These are phyloP conservation scores for Urocitellus parryii DNA, from an alignment of 2,113 vertebrate species.

Conservation along the genomic window DNA sequence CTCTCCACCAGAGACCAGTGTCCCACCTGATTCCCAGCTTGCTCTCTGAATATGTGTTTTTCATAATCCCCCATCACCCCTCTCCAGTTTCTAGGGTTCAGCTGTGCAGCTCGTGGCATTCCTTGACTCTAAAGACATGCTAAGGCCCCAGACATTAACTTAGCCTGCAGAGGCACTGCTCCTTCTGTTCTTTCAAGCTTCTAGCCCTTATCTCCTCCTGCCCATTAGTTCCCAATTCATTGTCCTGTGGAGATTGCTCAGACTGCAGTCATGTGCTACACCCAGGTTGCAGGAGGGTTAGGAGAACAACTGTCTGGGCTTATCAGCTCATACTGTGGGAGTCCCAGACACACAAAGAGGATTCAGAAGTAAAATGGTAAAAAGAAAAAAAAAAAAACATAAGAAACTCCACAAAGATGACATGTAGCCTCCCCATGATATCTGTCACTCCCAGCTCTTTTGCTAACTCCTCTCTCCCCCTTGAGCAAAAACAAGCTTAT, in stretches of 20 bases:
- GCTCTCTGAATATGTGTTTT: too few species aligned
- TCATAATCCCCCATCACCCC: too few species aligned
- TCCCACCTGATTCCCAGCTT: too few species aligned
- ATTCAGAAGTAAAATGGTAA: neutral
- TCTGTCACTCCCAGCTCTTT: neutral
- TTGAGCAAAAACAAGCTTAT: neutral
- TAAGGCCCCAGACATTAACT: neutral
- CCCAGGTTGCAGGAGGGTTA: neutral
- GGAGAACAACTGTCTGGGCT: neutral
- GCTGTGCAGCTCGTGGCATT: too few species aligned
- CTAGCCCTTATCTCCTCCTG: neutral
- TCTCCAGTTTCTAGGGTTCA: too few species aligned
- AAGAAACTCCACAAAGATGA: neutral
- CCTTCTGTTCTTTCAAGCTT: neutral
- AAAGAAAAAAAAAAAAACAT: neutral
- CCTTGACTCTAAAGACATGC: neutral
- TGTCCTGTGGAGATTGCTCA: neutral
- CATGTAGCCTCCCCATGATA: rapidly evolving
- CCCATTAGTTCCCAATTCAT: neutral
- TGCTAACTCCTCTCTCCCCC: neutral
- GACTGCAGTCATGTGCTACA: neutral
- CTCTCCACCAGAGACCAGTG: too few species aligned
- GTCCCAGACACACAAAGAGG: neutral
- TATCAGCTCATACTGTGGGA: neutral
- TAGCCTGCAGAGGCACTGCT: neutral